A percentile compares a stretch with the other conserved stretches of the same genome.
Conservation (phyloP, 2,888 invertebrate genomes). For the Aquatica leii region DNA sequence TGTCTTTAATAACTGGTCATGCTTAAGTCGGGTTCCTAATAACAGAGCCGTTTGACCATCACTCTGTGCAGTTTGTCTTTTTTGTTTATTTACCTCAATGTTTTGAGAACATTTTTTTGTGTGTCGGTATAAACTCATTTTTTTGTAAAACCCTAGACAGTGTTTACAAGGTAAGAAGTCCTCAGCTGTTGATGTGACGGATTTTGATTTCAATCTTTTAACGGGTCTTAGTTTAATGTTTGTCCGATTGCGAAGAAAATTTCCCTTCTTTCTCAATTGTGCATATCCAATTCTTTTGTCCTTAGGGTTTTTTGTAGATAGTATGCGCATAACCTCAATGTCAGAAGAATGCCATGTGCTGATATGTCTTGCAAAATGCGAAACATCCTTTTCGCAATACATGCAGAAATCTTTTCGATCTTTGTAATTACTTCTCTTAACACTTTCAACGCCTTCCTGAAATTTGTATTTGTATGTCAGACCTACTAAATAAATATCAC, state of each 20-base stretch:
- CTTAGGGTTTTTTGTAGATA: neutral
- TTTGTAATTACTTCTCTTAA: conserved; percentile 12
- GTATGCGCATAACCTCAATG: conserved; percentile 6
- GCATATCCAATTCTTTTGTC: neutral
- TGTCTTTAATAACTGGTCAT: conserved; percentile 32
- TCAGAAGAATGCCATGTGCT: conserved; percentile 15
- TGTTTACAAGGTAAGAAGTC: conserved; percentile 26
- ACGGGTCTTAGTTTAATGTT: conserved; percentile 23
- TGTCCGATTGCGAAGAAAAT: conserved; percentile 29
- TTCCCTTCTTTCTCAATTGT: conserved; percentile 26
- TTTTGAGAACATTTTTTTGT: conserved; percentile 27
- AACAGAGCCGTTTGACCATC: conserved; percentile 35
- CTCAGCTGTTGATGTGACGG: conserved; percentile 2
- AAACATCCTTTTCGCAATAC: conserved; percentile 21
- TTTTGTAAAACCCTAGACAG: conserved; percentile 33
- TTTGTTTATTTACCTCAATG: conserved; percentile 13
- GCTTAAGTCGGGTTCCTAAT: conserved; percentile 23
- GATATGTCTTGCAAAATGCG: conserved; percentile 20
- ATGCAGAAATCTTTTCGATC: conserved; percentile 16
- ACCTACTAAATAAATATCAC: neutral
- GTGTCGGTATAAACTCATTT: conserved; percentile 21
- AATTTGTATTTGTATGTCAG: too few species aligned
- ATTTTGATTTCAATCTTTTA: conserved; percentile 17
- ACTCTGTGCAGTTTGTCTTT: conserved; percentile 30
- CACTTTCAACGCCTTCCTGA: neutral